Base-by-base conservation (phyloP, 1,140 invertebrate genomes). In the Bradynema listronoti region DNA sequence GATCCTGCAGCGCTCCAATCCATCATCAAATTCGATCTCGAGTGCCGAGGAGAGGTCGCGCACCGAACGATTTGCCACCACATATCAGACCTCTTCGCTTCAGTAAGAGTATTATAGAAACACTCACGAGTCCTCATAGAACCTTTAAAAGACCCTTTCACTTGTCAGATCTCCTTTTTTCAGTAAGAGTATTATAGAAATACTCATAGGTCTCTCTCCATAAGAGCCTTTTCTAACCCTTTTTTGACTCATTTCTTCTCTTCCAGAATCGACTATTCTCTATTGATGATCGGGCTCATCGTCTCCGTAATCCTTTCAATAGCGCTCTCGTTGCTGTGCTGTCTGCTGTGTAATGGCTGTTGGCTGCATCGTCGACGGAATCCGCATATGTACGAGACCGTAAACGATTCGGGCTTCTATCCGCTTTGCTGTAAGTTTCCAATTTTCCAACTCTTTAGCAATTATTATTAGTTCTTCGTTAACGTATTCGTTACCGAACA, bases 271-370 rank as follows among this genome's bases (percentile, higher is more conserved):
- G 65, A 67, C 53, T 67, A 68, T 43, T 46, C 58, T 4, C 29
- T 67, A 32, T 33, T 67, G 30, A 25, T 67, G 14, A 51, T 67
- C 36, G 65, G 65, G 11, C 29, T 67, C 4, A 58, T 67, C 24
- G 29, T 67, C 47, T 68, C 65, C 4, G 63, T 67, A n/a, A 46
- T 61, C 14, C 25, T 66, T 29, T 66, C 65, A 4, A 50, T 68
- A 16, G 16, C 62, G 24, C 46, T 65, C n/a, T 65, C 63, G 22
- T 55, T 61, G 11, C 30, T 66, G 7, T 69, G 65, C 49, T 67
- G 65, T 25, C 33, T 67, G 11, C 51, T 67, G n/a, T 67, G 65
- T 54, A 67, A 67, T 52, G 55, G 66, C 24, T 67, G 65, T 39
- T 67, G 65, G 66, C 41, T 67, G 29, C 58, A 65, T 19, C 65